Conservation (phyloP, 2,113 vertebrate genomes). For the Brachionichthys hirsutus region DNA sequence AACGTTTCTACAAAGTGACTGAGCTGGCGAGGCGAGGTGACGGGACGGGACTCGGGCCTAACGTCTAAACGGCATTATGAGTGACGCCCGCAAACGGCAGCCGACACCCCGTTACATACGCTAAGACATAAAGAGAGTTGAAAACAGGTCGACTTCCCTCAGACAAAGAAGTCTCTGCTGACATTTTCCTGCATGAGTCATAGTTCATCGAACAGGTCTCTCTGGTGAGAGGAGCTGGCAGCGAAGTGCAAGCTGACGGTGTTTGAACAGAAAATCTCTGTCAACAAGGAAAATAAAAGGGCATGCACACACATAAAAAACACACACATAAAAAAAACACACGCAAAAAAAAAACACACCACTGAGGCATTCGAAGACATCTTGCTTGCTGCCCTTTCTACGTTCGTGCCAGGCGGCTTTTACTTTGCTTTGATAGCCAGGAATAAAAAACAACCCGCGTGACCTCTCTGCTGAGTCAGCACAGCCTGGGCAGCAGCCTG, state of each 20-base stretch:
- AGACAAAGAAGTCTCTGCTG: neutral
- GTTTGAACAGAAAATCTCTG: slow-evolving; percentile 9
- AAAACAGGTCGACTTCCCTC: neutral
- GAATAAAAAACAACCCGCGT: neutral
- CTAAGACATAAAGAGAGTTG: no score
- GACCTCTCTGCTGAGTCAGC: neutral
- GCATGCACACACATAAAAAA: neutral
- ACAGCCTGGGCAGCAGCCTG: no score
- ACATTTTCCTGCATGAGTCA: slow-evolving; percentile 29
- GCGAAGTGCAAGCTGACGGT: neutral
- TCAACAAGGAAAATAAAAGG: neutral
- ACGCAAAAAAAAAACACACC: no score
- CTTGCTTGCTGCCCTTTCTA: no score
- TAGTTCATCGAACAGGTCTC: slow-evolving; percentile 40
- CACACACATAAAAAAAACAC: neutral
- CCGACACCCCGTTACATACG: no score
- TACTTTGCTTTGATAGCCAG: neutral
- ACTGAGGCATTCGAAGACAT: neutral
- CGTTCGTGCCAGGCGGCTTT: neutral
- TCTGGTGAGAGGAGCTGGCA: neutral
- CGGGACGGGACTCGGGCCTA: no score
- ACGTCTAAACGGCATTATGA: no score
- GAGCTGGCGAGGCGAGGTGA: no score
- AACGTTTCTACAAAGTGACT: no score
- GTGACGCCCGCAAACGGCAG: no score